phyloP scores from a whole-genome alignment of 2,888 invertebrate species.

The Pyrochroa serraticornis region DNA sequence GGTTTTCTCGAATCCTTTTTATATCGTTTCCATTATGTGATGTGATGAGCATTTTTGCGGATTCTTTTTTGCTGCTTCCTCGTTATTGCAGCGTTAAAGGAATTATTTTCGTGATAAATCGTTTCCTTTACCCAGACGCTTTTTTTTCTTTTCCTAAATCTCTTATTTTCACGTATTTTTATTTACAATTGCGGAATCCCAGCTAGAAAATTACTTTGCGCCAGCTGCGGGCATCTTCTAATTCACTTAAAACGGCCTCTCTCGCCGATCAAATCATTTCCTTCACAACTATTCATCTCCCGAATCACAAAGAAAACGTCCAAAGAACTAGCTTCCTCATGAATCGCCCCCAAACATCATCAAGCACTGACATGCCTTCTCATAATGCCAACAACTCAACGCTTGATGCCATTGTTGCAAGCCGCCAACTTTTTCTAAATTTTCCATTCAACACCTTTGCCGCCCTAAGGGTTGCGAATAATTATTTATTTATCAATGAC shows the following conservation, averaged over 20 bases:
- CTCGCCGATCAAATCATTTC: background rate
- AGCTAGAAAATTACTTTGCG: conserved; percentile 41
- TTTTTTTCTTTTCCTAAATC: conserved; percentile 39
- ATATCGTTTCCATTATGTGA: conserved; percentile 32
- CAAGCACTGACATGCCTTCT: no score
- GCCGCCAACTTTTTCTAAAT: no score
- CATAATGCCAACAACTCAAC: no score
- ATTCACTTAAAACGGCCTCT: conserved; percentile 33
- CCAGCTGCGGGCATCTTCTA: conserved; percentile 43
- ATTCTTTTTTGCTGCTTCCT: conserved; percentile 38
- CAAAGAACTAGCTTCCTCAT: no score
- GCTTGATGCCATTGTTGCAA: no score
- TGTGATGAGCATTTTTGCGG: conserved; percentile 36
- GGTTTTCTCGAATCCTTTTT: conserved; percentile 34
- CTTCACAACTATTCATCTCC: no score
- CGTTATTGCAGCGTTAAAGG: conserved; percentile 44
- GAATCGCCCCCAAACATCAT: no score
- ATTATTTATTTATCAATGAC: no score
- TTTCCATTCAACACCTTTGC: no score
- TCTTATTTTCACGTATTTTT: conserved; percentile 35
- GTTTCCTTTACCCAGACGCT: conserved; percentile 37
- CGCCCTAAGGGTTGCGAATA: no score
- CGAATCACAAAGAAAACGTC: no score
- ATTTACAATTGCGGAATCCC: conserved; percentile 40
- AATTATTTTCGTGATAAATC: conserved; percentile 45